Evolutionary conservation across 2,888 invertebrate species (phyloP), one percentile per base, ranked within the genome.

Genomic region (Schizotus pectinicornis): DNA sequence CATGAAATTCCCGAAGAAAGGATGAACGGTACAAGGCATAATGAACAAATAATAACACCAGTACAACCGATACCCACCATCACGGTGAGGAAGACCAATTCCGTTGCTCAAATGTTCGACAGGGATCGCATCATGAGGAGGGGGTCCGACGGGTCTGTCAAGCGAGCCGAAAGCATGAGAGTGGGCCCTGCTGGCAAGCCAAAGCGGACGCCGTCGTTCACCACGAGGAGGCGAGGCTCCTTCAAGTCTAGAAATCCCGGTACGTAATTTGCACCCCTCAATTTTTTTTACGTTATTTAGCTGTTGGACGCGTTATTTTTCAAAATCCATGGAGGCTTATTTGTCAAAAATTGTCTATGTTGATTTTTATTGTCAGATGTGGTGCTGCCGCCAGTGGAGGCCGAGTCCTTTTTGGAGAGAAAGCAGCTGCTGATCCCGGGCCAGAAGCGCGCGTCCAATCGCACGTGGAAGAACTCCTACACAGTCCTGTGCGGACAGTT

Each of bases 401-500:
- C 96, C 37, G 92, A 95, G 80, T 95, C 95, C 66, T 83, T 86
- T 62, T 79, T 99, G 53, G 98, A 98, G 67, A 86, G 98, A 48
- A 99, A 99, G 79, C 98, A 98, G 76, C 94, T 97, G 69, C 83
- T 95, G 0, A 94, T 94, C 56, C 89, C 91, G 59, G 97, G 97
- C 7, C 96, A 95, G 9, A 96, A 95, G 80, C 90, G 94, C 67
- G 96, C 98, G 0, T 91, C 97, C 0, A 93, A 97, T 3, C 85
- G 98, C 3, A 94, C 95, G 0, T 99, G 99, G 99, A 95, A 97
- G 73, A 88, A 86, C 52, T 94, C 92, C 82, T 94, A 97, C 81
- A 92, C 95, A 0, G 98, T 98, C 52, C 84, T 99, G 14, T 98
- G 97, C 77, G 98, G 98, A 0, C 98, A 99, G 77, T 82, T 98